Evolutionary conservation across 2,113 vertebrate genomes (phyloP), one percentile per base, ranked within the genome.

Genomic region (Myrmecophaga tridactyla): DNA sequence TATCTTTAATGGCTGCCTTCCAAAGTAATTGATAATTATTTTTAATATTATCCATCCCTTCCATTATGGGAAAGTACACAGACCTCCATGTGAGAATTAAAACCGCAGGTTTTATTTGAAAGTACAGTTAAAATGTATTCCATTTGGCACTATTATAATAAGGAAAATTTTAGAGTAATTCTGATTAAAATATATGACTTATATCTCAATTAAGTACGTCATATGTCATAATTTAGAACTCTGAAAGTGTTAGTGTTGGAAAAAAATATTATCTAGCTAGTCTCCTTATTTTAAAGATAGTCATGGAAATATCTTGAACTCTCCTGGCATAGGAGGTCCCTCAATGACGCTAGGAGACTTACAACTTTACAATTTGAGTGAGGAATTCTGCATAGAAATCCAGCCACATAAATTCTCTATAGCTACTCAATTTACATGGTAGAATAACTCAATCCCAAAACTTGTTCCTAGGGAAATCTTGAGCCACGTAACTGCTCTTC

Each of bases 11-110:
- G 29, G 41, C 56, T 69, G 10, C 21, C 18, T 67, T 96, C 95
- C 98, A 97, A 97, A 94, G 90, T 97, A 91, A 96, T 94, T 96
- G 69, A 81, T 97, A 93, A 85, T 96, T 93, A 70, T 97, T 96
- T 97, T 93, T 96, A 97, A 96, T 97, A 97, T 98, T 94, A 95
- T 87, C 87, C 75, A 85, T 95, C 89, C 89, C 7, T 81, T 87
- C 6, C 12, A 80, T 53, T 63, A 34, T 77, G 23, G 80, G 36
- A 92, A 70, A 72, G 46, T 75, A 56, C 6, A 46, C 5, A 81
- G 14, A 62, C 13, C 25, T 51, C 27, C 17, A 36, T 43, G 4
- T 69, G 80, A 92, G 17, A 67, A 67, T 85, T 46, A 46, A 83
- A 89, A 34, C 3, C 72, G 18, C n/a, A 36, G 27, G 4, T 51